These are phyloP conservation scores for Psammodynastes pulverulentus DNA, from an alignment of 2,113 vertebrate genomes.

Conservation along the genomic window DNA sequence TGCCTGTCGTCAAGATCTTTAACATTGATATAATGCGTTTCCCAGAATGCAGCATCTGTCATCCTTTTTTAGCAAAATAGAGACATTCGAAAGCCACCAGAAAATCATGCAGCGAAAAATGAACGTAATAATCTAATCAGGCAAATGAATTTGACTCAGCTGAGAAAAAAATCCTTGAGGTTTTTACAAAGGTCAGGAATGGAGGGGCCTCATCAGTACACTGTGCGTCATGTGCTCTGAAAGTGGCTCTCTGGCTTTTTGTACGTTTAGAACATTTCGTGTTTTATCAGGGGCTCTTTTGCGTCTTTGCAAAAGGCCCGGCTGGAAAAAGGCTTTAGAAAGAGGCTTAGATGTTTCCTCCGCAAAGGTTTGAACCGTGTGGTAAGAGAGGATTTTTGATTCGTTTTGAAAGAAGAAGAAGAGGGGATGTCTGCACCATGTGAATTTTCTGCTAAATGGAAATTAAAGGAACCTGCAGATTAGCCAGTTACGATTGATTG, in stretches of 20 bases:
- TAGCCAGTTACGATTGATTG: constrained; percentile 2
- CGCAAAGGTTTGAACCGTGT: neutral
- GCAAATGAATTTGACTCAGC: constrained; percentile 41
- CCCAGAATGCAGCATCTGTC: neutral
- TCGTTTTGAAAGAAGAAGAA: neutral
- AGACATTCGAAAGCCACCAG: constrained; percentile 4
- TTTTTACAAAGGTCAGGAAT: constrained; percentile 34
- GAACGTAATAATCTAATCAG: constrained; percentile 25
- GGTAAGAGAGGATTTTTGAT: neutral
- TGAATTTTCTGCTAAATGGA: constrained; percentile 1
- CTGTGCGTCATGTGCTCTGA: neutral
- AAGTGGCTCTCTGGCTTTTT: neutral
- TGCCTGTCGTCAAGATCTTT: neutral
- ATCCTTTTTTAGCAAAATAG: constrained; percentile 1
- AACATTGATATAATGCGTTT: neutral
- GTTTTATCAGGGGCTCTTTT: neutral
- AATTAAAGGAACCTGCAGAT: constrained; percentile 41
- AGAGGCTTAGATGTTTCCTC: neutral
- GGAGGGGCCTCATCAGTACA: constrained; percentile 4
- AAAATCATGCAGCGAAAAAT: neutral
- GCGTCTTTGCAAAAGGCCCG: neutral
- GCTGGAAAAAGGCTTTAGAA: accelerated
- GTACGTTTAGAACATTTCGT: neutral
- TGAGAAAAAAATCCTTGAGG: constrained; percentile 29
- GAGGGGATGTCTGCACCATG: neutral